A percentile compares a stretch with the other conserved stretches of the same genome.
phyloP scores from a whole-genome alignment of 1,140 invertebrate species.

The Maconellicoccus hirsutus region DNA sequence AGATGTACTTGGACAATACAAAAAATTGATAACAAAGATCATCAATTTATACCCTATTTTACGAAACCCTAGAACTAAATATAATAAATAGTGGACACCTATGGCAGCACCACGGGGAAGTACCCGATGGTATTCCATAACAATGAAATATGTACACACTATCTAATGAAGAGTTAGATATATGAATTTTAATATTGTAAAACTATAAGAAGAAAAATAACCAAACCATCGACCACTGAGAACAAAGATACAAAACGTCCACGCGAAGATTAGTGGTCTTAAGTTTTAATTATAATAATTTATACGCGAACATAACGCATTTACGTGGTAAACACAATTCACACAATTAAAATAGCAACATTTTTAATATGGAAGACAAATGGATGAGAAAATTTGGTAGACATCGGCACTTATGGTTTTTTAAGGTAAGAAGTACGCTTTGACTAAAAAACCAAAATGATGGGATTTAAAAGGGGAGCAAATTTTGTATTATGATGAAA shows the following conservation, averaged over 20 bases:
- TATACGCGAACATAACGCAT: neutral
- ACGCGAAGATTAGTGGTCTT: conserved; percentile 11
- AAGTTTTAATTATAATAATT: conserved; percentile 6
- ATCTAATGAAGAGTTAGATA: conserved; percentile 19
- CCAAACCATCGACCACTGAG: conserved; percentile 2
- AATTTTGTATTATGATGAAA: no score
- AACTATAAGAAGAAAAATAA: neutral
- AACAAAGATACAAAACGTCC: conserved; percentile 18
- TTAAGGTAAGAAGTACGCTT: no score
- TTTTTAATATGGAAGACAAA: no score
- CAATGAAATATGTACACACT: conserved; percentile 19
- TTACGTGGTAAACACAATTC: neutral
- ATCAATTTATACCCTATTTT: neutral
- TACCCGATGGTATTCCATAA: conserved; percentile 1
- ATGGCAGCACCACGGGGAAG: conserved; percentile 15
- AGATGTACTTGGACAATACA: no score
- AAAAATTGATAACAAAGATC: neutral
- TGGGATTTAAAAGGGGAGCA: no score
- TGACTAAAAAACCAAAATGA: no score
- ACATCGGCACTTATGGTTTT: no score
- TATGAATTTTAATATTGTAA: conserved; percentile 8
- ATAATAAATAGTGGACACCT: conserved; percentile 20
- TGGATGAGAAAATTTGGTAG: no score
- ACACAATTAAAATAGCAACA: no score
- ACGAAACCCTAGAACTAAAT: neutral